Percentiles rank a stretch among this genome's conserved stretches.
Evolutionary conservation across 2,797 vertebrate genomes (phyloP).

Genomic region (Sciaenops ocellatus): DNA sequence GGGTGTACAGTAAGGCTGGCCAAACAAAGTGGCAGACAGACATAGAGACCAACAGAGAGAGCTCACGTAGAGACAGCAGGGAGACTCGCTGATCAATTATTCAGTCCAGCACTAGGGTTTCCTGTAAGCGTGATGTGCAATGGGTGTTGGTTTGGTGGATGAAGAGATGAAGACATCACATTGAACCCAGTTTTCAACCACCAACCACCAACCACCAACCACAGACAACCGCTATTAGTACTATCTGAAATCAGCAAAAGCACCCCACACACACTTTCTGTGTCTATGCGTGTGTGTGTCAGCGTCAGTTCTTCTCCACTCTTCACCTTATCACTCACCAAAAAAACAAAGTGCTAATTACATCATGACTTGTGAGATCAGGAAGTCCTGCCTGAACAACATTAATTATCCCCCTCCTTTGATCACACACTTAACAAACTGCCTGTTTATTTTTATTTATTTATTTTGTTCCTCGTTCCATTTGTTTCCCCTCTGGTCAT

Average conservation of each 20-base stretch:
- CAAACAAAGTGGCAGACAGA: conserved; percentile 43
- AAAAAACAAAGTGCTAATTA: not conserved
- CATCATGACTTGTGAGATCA: conserved; percentile 7
- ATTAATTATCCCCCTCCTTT: conserved; percentile 60
- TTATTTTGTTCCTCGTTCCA: not conserved
- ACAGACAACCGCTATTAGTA: not conserved
- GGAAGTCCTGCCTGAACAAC: conserved; percentile 39
- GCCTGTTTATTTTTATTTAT: conserved; percentile 14
- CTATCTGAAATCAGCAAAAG: not conserved
- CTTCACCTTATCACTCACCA: not conserved
- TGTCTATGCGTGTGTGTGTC: not conserved
- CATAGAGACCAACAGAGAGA: conserved; percentile 35
- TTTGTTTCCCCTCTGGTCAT: conserved; percentile 26
- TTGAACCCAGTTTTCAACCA: not conserved
- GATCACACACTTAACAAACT: conserved; percentile 64
- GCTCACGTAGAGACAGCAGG: conserved; percentile 52
- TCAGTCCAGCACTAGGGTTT: conserved; percentile 61
- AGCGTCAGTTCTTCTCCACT: not conserved
- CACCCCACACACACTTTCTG: not conserved
- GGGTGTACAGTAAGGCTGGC: not conserved
- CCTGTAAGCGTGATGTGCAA: conserved; percentile 53
- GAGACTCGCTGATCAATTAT: conserved; percentile 76
- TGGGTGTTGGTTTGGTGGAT: conserved; percentile 25
- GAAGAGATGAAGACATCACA: conserved; percentile 1
- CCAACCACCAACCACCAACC: conserved; percentile 9